phyloP scores from a whole-genome alignment of 2,888 invertebrate genomes.

The Oegoconia quadripuncta region DNA sequence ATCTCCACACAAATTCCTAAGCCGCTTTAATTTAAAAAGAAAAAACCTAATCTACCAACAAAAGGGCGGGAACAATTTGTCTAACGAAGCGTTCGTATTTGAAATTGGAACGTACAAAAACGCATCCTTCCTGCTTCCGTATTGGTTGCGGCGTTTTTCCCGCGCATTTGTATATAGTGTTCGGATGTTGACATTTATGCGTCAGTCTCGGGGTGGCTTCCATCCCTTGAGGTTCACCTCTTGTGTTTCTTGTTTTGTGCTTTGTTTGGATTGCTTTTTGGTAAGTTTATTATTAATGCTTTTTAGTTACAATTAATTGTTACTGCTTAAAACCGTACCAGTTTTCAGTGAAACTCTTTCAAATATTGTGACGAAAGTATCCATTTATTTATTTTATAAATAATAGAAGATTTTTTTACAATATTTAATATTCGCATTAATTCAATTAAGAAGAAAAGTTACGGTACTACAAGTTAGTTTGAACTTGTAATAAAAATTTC shows the following conservation, averaged over 20 bases:
- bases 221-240: constrained; percentile 39
- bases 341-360: neutral
- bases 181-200: constrained; percentile 21
- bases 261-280: constrained; percentile 4
- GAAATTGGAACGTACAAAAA: constrained; percentile 53
- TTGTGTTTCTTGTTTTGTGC: constrained; percentile 16
- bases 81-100: constrained; percentile 62
- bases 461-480: too few species aligned
- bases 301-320: neutral
- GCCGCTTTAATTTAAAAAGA: constrained; percentile 23
- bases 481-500: too few species aligned
- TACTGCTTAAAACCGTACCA: neutral
- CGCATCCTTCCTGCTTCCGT: constrained; percentile 70
- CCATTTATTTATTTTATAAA: too few species aligned
- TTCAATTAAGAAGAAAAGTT: too few species aligned
- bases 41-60: constrained; percentile 39
- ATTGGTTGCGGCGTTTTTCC: constrained; percentile 52
- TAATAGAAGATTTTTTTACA: too few species aligned
- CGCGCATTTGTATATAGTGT: constrained; percentile 52
- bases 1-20: constrained; percentile 6
- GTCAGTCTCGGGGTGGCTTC: constrained; percentile 49
- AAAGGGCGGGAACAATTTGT: constrained; percentile 61
- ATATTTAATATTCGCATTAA: too few species aligned
- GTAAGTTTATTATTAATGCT: constrained; percentile 1
- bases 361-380: too few species aligned